Conservation (phyloP, 2,113 vertebrate species). For the Onychostoma macrolepis region DNA sequence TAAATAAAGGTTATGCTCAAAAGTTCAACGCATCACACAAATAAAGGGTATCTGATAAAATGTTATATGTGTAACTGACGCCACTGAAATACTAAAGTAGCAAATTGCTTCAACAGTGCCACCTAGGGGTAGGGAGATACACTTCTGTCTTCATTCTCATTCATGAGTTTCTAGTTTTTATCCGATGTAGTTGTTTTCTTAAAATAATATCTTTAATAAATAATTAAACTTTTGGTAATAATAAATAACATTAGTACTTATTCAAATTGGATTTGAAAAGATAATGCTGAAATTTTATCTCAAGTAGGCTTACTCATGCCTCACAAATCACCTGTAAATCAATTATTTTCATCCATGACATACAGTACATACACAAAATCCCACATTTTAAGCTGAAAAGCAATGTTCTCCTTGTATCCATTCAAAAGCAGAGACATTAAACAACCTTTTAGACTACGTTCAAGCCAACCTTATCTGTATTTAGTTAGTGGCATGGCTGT, state of each 20-base stretch:
- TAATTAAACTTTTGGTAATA: not conserved
- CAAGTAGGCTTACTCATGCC: not conserved
- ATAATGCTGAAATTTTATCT: not conserved
- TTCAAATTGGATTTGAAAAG: not conserved
- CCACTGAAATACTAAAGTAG: not conserved
- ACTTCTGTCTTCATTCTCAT: conserved; percentile 32
- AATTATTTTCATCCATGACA: not conserved
- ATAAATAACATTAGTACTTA: not conserved
- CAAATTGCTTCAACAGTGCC: conserved; percentile 73
- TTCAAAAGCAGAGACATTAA: conserved; percentile 6
- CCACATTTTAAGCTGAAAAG: not conserved
- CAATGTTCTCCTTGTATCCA: not conserved
- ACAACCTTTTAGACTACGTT: not conserved
- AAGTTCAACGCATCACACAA: not conserved
- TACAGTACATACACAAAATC: not conserved
- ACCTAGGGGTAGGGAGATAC: conserved; percentile 61
- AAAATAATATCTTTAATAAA: not conserved
- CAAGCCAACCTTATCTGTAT: conserved; percentile 41
- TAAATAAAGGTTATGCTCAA: not conserved
- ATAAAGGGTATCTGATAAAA: not conserved
- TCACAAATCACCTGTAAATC: not conserved
- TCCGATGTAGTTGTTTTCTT: not conserved
- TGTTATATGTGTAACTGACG: not conserved
- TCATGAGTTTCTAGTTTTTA: conserved; percentile 4
- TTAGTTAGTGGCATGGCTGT: conserved; percentile 50